phyloP scores from a whole-genome alignment of 2,888 invertebrate species.

The Tenodera sinensis region DNA sequence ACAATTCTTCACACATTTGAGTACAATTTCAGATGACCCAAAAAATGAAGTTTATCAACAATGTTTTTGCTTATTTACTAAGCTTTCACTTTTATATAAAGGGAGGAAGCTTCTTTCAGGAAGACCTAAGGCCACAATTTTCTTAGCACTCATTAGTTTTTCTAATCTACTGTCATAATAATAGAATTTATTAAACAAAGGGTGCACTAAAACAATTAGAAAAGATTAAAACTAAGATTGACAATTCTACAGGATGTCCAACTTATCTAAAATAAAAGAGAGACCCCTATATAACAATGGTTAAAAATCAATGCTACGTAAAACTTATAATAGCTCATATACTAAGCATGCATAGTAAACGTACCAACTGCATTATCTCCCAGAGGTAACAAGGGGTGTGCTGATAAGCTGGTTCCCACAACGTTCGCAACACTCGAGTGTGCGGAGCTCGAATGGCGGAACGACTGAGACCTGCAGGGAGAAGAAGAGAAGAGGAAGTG shows the following conservation, averaged over 20 bases:
- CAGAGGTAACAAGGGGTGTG: conserved; percentile 91
- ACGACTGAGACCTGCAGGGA: conserved; percentile 79
- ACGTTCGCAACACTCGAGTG: conserved; percentile 65
- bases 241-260: background rate
- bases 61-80: too few relatives aligned
- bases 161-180: background rate
- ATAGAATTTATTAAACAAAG: background rate
- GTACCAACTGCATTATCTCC: conserved; percentile 51
- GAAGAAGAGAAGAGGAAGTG: conserved; percentile 30
- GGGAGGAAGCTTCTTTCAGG: background rate
- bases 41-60: too few relatives aligned
- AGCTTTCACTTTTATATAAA: too few relatives aligned
- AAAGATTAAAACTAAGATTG: too few relatives aligned
- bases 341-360: conserved; percentile 36
- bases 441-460: conserved; percentile 79
- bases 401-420: conserved; percentile 81
- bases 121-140: background rate
- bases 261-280: background rate
- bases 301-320: background rate
- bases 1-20: too few relatives aligned
- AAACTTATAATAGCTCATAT: background rate
- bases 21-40: too few relatives aligned
- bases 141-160: background rate
- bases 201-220: background rate
- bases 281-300: background rate